Conservation (phyloP, 1,140 invertebrate genomes). For the Neodiprion fabricii region DNA sequence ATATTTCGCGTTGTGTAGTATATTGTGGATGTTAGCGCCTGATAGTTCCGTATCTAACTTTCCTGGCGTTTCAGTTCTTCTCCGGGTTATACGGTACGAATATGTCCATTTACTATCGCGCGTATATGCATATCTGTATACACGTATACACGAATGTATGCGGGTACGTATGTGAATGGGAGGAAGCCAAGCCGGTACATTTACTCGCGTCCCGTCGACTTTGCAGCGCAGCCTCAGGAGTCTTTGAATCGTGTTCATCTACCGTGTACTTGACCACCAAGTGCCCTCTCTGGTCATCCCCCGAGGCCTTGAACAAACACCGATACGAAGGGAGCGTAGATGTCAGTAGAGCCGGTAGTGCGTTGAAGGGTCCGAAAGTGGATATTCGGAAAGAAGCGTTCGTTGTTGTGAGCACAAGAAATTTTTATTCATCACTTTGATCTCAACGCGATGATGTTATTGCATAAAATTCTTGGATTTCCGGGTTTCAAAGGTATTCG, state of each 20-base stretch:
- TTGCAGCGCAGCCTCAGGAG: background rate
- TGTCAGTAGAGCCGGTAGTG: too few species aligned
- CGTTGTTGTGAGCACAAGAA: too few species aligned
- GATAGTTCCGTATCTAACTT: constrained; percentile 1
- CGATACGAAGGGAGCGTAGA: too few species aligned
- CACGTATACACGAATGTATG: background rate
- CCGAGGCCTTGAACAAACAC: background rate
- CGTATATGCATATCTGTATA: too few species aligned
- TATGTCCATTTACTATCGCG: background rate
- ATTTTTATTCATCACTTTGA: too few species aligned
- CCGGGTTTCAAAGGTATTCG: too few species aligned
- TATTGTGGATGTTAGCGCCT: background rate
- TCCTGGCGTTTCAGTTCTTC: background rate
- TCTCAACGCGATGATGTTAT: too few species aligned
- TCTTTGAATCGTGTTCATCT: background rate
- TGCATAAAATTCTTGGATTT: too few species aligned
- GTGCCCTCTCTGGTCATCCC: background rate
- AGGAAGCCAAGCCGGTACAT: too few species aligned
- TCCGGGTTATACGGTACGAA: background rate
- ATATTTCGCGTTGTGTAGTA: background rate
- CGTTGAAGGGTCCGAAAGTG: too few species aligned
- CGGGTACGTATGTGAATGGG: background rate
- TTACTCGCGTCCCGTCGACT: too few species aligned
- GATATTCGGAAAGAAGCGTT: too few species aligned
- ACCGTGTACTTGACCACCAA: constrained; percentile 4